phyloP scores from a whole-genome alignment of 2,797 vertebrate genomes.

The Chloroceryle amazona region DNA sequence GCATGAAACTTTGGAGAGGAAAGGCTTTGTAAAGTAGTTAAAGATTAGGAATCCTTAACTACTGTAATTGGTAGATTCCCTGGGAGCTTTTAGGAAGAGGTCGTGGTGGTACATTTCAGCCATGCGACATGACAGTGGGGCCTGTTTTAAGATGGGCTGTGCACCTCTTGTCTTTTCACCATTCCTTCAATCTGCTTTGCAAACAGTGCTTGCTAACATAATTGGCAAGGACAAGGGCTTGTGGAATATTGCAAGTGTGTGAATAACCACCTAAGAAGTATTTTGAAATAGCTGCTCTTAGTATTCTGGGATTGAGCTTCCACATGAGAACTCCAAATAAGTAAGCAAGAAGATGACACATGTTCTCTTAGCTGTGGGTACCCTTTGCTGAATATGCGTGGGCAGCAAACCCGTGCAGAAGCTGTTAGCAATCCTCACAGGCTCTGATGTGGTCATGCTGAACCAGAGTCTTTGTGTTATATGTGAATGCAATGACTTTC shows the following conservation, averaged over 20 bases:
- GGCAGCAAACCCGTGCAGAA: conserved; percentile 8
- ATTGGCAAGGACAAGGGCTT: background rate
- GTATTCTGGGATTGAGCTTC: background rate
- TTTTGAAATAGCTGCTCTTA: conserved; percentile 20
- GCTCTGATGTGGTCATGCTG: conserved; percentile 25
- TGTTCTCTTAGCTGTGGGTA: background rate
- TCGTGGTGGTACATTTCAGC: background rate
- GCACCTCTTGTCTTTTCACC: background rate
- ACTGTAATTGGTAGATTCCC: background rate
- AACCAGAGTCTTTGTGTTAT: background rate
- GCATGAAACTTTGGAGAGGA: background rate
- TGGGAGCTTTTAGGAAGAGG: background rate
- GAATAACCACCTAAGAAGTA: background rate
- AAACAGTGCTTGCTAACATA: background rate
- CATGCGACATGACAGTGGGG: background rate
- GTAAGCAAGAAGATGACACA: background rate
- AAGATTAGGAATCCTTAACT: background rate
- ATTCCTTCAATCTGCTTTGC: conserved; percentile 10
- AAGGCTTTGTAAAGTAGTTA: background rate
- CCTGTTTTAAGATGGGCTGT: background rate
- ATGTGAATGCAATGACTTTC: conserved; percentile 1
- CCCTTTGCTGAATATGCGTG: background rate
- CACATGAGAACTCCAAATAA: conserved; percentile 5
- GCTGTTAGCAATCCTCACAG: background rate
- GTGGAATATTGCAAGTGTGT: background rate